Percentiles rank a stretch among this genome's conserved stretches.
Evolutionary conservation across 2,797 vertebrate species (phyloP).

Genomic region (Erethizon dorsatum): DNA sequence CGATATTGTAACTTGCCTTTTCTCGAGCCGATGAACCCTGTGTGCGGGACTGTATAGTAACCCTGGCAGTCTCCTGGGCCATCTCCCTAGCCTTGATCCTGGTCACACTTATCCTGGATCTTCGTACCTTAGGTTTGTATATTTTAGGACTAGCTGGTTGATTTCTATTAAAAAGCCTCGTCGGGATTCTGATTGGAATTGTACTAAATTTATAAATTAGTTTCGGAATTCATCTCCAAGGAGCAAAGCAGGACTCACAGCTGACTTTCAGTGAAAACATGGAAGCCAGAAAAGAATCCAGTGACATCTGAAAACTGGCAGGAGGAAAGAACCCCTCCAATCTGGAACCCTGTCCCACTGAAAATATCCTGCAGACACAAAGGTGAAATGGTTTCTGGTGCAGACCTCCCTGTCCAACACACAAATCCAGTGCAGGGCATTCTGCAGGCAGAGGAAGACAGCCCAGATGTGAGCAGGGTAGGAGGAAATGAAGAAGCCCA

Average conservation of each 20-base stretch:
- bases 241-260: not conserved
- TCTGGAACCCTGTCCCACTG: rapidly evolving
- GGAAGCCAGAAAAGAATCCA: not conserved
- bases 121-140: not conserved
- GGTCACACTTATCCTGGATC: too few relatives aligned
- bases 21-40: not conserved
- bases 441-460: not conserved
- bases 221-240: conserved; percentile 13
- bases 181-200: not conserved
- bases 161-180: not conserved
- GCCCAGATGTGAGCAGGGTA: not conserved
- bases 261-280: not conserved
- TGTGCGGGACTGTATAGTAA: not conserved
- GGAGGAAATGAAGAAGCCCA: not conserved
- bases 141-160: not conserved
- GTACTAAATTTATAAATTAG: not conserved
- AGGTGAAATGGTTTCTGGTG: not conserved
- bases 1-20: not conserved
- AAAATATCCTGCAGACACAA: not conserved
- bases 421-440: not conserved
- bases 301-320: not conserved
- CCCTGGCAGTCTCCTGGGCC: not conserved
- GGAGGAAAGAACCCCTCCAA: not conserved
- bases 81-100: too few relatives aligned
- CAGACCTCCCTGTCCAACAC: too few relatives aligned